Evolutionary conservation across 2,797 vertebrate genomes (phyloP).

Genomic region (Enteromius treurensis): DNA sequence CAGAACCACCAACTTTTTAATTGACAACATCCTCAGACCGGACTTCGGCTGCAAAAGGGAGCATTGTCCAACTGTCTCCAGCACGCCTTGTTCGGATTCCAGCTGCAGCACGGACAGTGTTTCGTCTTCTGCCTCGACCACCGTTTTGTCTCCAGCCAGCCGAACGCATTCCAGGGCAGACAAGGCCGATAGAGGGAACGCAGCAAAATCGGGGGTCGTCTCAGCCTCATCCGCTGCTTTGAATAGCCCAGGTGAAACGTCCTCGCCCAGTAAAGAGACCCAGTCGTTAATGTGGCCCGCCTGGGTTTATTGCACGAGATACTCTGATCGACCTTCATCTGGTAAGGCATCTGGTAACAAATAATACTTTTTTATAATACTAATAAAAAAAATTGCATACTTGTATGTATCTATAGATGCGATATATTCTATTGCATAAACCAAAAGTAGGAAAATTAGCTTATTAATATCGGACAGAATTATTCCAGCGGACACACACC

Average conservation of each 20-base stretch:
- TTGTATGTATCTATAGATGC: not conserved
- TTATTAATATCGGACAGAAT: not conserved
- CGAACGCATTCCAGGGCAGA: conserved; percentile 68
- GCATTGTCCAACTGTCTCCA: conserved; percentile 59
- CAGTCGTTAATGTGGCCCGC: conserved; percentile 89
- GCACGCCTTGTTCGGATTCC: conserved; percentile 73
- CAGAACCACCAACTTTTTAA: conserved; percentile 84
- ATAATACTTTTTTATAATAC: not conserved
- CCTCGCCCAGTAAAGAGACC: conserved; percentile 76
- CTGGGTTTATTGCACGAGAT: conserved; percentile 95
- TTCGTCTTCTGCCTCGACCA: conserved; percentile 51
- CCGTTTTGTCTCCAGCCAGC: conserved; percentile 52
- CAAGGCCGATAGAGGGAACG: conserved; percentile 47
- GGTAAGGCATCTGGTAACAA: conserved; percentile 79
- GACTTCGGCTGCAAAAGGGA: conserved; percentile 85
- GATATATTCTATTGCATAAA: not conserved
- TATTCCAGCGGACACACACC: not conserved
- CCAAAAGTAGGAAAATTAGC: not conserved
- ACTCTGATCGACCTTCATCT: conserved; percentile 93
- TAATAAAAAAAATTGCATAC: not conserved
- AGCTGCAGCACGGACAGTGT: conserved; percentile 76
- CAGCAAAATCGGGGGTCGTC: conserved; percentile 71
- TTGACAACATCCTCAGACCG: conserved; percentile 83
- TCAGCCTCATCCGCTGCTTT: conserved; percentile 75
- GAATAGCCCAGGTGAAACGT: conserved; percentile 72